Evolutionary conservation across 2,797 vertebrate species (phyloP), one percentile per base, ranked within the genome.

Genomic region (Ctenosaura bakeri): DNA sequence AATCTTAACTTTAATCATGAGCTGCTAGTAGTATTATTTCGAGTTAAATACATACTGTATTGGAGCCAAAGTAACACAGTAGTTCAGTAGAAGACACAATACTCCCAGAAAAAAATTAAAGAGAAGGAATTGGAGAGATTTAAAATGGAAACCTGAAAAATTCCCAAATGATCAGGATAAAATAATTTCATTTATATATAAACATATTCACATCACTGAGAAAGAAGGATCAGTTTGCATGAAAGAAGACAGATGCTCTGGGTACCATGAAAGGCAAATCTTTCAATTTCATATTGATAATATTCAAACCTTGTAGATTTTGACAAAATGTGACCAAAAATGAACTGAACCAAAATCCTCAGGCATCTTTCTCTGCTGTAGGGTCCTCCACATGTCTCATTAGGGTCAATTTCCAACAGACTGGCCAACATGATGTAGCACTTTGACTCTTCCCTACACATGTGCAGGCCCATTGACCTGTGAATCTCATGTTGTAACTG

Each of bases 51-150:
- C 29, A 71, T 71, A 24, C 4, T 62, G 4, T 62, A 62, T 62
- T 62, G 18, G 59, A 77, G 38, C 6, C 38, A 24, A 76, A 76
- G 38, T 38, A 46, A 46, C 10, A 50, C 8, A 79, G 3, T 12
- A 50, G 13, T 50, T 79, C 73, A 50, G 10, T 13, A 42, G 10
- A 22, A 62, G 22, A 14, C 54, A 62, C 20, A 32, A 4, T 59
- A 73, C 54, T 88, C 91, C 62, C 66, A 35, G 78, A 50, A 90
- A 83, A 89, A 87, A 78, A 18, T 62, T 89, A 84, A 29, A 59
- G 93, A 77, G 82, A 87, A 50, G 32, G 29, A 13, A 92, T 59
- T 87, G 79, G 59, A 86, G 56, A 88, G 73, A 24, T 52, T 91
- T 35, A 82, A 92, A 91, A 35, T 56, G 78, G 10, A 85, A 91